These are phyloP conservation scores for Zaprionus capensis DNA, from an alignment of 1,140 invertebrate species.

Conservation along the genomic window DNA sequence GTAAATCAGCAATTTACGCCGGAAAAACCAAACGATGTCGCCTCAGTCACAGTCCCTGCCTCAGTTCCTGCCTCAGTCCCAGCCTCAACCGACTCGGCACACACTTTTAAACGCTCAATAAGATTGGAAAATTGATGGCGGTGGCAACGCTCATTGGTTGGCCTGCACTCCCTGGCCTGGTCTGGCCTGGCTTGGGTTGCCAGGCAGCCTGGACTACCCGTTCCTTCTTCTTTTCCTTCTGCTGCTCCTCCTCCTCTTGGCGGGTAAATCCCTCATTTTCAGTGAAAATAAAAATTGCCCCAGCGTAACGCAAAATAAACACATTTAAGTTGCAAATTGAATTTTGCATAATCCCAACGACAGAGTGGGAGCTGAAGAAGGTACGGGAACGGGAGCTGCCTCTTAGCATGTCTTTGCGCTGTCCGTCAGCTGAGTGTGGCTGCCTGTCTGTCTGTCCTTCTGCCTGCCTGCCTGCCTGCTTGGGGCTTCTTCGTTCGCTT, in stretches of 20 bases:
- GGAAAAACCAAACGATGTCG: conserved; percentile 66
- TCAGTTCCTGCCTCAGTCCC: neutral
- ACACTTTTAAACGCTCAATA: conserved; percentile 79
- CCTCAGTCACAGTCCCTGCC: conserved; percentile 2
- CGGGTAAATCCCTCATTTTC: conserved; percentile 79
- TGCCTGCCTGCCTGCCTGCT: neutral
- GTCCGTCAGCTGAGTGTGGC: neutral
- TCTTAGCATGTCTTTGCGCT: conserved; percentile 8
- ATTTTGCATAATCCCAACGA: conserved; percentile 81
- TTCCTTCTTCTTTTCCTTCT: neutral
- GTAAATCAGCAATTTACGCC: conserved; percentile 82
- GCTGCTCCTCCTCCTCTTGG: neutral
- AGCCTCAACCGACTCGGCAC: conserved; percentile 19
- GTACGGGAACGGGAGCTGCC: conserved; percentile 20
- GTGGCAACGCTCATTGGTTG: conserved; percentile 68
- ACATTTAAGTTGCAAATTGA: conserved; percentile 84
- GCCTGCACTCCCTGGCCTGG: neutral
- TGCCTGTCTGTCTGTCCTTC: conserved; percentile 11
- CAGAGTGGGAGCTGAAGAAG: conserved; percentile 26
- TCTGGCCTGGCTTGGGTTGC: neutral
- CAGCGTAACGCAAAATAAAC: conserved; percentile 84
- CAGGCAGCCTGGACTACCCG: conserved; percentile 17
- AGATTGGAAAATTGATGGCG: conserved; percentile 81
- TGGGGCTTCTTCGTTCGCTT: conserved; percentile 19
- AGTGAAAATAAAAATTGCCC: conserved; percentile 83